phyloP scores from a whole-genome alignment of 2,888 invertebrate species.

The Nemoura dubitans region DNA sequence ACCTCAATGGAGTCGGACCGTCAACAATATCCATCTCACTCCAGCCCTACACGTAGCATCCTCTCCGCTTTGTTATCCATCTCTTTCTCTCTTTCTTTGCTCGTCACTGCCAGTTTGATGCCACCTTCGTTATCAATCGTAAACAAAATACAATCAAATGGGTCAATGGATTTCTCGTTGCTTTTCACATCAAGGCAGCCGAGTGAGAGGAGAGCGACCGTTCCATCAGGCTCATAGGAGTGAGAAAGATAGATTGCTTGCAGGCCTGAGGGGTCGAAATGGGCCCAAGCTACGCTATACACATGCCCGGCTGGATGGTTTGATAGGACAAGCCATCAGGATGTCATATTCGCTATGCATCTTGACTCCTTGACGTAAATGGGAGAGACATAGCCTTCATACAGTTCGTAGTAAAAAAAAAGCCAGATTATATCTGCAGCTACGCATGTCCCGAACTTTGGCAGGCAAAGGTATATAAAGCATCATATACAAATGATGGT shows the following conservation, averaged over 20 bases:
- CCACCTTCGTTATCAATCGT: conserved; percentile 30
- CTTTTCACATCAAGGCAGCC: not conserved
- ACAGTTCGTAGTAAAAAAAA: not conserved
- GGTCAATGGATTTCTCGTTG: conserved; percentile 20
- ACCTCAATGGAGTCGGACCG: conserved; percentile 12
- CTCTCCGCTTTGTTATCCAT: not conserved
- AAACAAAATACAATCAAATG: conserved; percentile 28
- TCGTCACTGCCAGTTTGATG: conserved; percentile 15
- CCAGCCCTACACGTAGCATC: not conserved
- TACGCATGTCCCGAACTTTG: not conserved
- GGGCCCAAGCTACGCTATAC: not conserved
- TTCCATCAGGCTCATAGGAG: not conserved
- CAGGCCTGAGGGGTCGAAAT: not conserved
- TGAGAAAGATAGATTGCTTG: not conserved
- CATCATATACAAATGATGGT: not conserved
- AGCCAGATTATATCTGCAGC: not conserved
- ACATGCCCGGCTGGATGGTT: not conserved
- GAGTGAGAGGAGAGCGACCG: not conserved
- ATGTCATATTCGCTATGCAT: conserved; percentile 12
- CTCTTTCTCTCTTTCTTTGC: conserved; percentile 19
- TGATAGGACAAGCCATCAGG: conserved; percentile 4
- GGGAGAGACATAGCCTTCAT: not conserved
- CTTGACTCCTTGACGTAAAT: conserved; percentile 12
- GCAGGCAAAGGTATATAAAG: not conserved
- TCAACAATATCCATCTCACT: conserved; percentile 28